Conservation (phyloP, 2,797 vertebrate genomes). For the Anguilla anguilla region DNA sequence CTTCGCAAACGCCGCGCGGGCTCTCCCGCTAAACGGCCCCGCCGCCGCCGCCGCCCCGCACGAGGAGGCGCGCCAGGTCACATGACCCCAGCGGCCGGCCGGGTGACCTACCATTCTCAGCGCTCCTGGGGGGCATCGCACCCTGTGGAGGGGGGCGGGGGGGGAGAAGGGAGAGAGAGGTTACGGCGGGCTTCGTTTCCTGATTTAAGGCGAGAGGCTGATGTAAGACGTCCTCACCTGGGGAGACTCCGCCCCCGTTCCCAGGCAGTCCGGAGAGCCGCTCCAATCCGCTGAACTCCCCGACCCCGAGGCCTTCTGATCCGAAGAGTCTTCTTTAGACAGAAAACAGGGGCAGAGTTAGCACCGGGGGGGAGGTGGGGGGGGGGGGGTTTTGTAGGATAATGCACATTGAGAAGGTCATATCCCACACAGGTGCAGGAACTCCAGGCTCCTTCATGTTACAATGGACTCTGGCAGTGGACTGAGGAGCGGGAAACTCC, state of each 20-base stretch:
- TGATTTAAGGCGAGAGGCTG: not conserved
- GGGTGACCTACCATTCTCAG: constrained; percentile 65
- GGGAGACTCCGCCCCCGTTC: constrained; percentile 1
- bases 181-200: not conserved
- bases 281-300: constrained; percentile 70
- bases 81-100: not conserved
- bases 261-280: constrained; percentile 49
- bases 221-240: constrained; percentile 52
- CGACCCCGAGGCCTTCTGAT: constrained; percentile 51
- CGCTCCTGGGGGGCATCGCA: constrained; percentile 35
- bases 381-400: too few species aligned
- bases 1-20: not conserved
- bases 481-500: not conserved
- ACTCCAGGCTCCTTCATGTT: too few species aligned
- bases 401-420: not conserved
- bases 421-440: not conserved
- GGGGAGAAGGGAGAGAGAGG: not conserved
- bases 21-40: not conserved
- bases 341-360: not conserved
- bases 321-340: constrained; percentile 59
- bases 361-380: not conserved
- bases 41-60: not conserved
- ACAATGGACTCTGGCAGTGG: not conserved
- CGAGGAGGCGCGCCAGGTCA: not conserved
- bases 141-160: not conserved